These are phyloP conservation scores for Enteromius treurensis DNA, from an alignment of 2,797 vertebrate species.

Conservation along the genomic window DNA sequence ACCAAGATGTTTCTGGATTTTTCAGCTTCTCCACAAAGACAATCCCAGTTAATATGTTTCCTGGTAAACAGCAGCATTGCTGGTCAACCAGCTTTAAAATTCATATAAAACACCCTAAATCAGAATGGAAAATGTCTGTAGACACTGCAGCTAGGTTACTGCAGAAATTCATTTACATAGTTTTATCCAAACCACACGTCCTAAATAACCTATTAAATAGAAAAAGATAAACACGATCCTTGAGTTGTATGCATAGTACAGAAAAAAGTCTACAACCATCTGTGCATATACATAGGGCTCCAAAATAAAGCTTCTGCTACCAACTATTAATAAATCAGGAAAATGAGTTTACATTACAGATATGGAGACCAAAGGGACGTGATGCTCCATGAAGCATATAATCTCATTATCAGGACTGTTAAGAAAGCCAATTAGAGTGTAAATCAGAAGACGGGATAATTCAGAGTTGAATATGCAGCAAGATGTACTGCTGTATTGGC, in stretches of 20 bases:
- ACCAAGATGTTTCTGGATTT: not conserved
- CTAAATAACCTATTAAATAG: not conserved
- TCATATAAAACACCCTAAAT: not conserved
- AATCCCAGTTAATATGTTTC: not conserved
- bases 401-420: slow-evolving; percentile 58
- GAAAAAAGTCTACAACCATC: not conserved
- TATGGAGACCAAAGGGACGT: slow-evolving; percentile 31
- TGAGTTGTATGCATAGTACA: not conserved
- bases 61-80: not conserved
- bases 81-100: not conserved
- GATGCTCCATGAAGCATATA: slow-evolving; percentile 51
- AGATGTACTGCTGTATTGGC: not conserved
- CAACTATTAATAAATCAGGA: slow-evolving; percentile 24
- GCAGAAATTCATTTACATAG: not conserved
- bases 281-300: not conserved
- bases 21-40: not conserved
- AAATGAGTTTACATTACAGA: slow-evolving; percentile 23
- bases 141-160: not conserved
- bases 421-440: slow-evolving; percentile 52
- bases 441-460: slow-evolving; percentile 32
- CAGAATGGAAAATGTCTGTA: not conserved
- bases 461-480: slow-evolving; percentile 32
- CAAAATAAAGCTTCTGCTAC: slow-evolving; percentile 11
- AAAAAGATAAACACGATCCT: not conserved
- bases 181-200: not conserved